Evolutionary conservation across 2,888 invertebrate species (phyloP).

Genomic region (Epistrophella euchroma): DNA sequence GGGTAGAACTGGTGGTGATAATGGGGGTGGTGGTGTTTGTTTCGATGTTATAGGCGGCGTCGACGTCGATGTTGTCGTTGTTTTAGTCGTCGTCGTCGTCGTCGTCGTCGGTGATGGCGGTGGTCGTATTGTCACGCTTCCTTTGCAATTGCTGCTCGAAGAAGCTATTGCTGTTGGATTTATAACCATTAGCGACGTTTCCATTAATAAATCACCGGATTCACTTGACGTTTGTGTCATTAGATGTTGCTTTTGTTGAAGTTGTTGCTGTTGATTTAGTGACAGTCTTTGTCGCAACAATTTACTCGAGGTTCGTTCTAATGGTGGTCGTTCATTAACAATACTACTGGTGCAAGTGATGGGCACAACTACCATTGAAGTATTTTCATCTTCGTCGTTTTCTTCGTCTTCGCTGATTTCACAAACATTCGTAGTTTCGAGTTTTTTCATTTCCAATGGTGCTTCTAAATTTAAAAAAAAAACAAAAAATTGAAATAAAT

Average conservation of each 20-base stretch:
- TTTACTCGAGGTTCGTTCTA: slow-evolving; percentile 79
- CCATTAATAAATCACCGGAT: slow-evolving; percentile 80
- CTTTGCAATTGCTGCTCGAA: slow-evolving; percentile 61
- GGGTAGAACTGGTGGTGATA: slow-evolving; percentile 45
- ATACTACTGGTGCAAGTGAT: slow-evolving; percentile 52
- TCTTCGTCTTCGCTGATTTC: slow-evolving; percentile 82
- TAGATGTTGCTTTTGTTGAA: slow-evolving; percentile 76
- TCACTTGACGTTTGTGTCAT: slow-evolving; percentile 75
- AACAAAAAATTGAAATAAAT: too few species aligned
- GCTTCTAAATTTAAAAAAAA: slow-evolving; percentile 77
- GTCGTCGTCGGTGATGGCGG: slow-evolving; percentile 60
- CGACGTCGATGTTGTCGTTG: not conserved
- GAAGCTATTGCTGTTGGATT: slow-evolving; percentile 68
- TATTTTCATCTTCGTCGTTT: slow-evolving; percentile 56
- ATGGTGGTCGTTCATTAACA: slow-evolving; percentile 69
- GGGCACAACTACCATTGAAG: slow-evolving; percentile 66
- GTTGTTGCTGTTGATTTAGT: slow-evolving; percentile 80
- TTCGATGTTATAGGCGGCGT: slow-evolving; percentile 62
- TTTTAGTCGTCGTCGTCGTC: slow-evolving; percentile 2
- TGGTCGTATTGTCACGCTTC: slow-evolving; percentile 70
- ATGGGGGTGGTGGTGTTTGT: slow-evolving; percentile 30
- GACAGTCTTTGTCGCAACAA: slow-evolving; percentile 81
- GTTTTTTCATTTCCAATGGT: slow-evolving; percentile 82
- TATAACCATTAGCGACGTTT: slow-evolving; percentile 82
- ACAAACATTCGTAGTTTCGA: slow-evolving; percentile 81